Percentiles rank a stretch among this genome's conserved stretches.
These are phyloP conservation scores for Harpagoxenus sublaevis DNA, from an alignment of 2,888 invertebrate species.

Conservation along the genomic window DNA sequence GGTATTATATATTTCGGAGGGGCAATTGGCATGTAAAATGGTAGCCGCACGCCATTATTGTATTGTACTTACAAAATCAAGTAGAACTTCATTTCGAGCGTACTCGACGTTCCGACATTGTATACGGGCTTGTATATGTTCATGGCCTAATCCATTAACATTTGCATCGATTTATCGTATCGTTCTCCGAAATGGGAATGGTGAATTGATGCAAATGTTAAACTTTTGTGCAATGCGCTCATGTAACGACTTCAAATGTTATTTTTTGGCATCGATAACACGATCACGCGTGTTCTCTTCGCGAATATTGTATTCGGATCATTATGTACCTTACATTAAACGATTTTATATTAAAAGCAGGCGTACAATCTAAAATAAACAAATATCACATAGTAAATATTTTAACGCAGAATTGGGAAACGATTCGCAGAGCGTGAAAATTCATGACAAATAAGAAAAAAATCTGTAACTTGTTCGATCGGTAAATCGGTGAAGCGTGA, in stretches of 20 bases:
- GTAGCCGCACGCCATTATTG: constrained; percentile 25
- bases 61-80: constrained; percentile 48
- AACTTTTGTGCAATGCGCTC: not conserved
- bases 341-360: not conserved
- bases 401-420: not conserved
- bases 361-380: no score
- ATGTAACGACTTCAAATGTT: not conserved
- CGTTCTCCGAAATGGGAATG: not conserved
- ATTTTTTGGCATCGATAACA: not conserved
- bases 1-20: constrained; percentile 41
- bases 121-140: constrained; percentile 14
- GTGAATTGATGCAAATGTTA: constrained; percentile 4
- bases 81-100: constrained; percentile 32
- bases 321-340: not conserved
- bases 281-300: no score
- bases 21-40: constrained; percentile 48
- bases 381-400: not conserved
- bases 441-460: constrained; percentile 14
- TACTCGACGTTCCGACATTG: constrained; percentile 18
- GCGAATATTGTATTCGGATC: not conserved
- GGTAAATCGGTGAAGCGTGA: constrained; percentile 54
- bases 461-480: constrained; percentile 14
- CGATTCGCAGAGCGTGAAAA: constrained; percentile 5
- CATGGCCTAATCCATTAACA: constrained; percentile 32
- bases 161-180: constrained; percentile 42